Base-by-base conservation (phyloP, 2,113 vertebrate species). In the Jacana jacana region DNA sequence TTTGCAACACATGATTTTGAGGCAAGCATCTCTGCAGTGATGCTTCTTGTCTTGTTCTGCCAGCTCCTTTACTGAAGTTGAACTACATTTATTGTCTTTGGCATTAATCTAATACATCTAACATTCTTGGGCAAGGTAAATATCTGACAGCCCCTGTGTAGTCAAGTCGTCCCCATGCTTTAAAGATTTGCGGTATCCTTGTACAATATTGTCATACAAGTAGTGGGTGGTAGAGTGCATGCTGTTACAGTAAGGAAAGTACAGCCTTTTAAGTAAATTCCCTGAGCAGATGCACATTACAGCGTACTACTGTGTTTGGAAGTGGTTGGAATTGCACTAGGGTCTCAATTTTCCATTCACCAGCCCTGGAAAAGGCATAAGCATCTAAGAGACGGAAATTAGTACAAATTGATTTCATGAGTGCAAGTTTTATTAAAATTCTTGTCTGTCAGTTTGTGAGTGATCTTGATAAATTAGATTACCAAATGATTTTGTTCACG, bases 391-490 rank as follows among this genome's bases (percentile, higher is more conserved):
- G 51, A 81, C 7, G 3, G 42, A 93, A 91, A 92, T 86, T 35
- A 90, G 68, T 81, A 75, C 46, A 96, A 95, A 96, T 49, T 81
- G 71, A 85, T 91, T 60, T 89, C n/a, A 4, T 71, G 94, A 95
- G 60, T 78, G 63, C 31, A 96, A 83, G 66, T 92, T 92, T 77
- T 77, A 70, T 89, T 94, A 89, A 85, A 96, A 86, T 71, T 84
- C n/a, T 78, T 92, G 28, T 86, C 58, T 95, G 55, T 68, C 90
- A 92, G 33, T 46, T 10, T 73, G 44, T 86, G 72, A 92, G 25
- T 30, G 52, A 87, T 95, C 48, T 65, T 73, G 89, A 86, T 89
- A 92, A 93, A 91, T 93, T 71, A 71, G 91, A 91, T 93, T 91
- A 68, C 81, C 52, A 64, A 79, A 44, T 55, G 4, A 77, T 92